A percentile compares a stretch with the other conserved stretches of the same genome.
phyloP scores from a whole-genome alignment of 2,113 vertebrate species.

The Tetraodon nigroviridis region DNA sequence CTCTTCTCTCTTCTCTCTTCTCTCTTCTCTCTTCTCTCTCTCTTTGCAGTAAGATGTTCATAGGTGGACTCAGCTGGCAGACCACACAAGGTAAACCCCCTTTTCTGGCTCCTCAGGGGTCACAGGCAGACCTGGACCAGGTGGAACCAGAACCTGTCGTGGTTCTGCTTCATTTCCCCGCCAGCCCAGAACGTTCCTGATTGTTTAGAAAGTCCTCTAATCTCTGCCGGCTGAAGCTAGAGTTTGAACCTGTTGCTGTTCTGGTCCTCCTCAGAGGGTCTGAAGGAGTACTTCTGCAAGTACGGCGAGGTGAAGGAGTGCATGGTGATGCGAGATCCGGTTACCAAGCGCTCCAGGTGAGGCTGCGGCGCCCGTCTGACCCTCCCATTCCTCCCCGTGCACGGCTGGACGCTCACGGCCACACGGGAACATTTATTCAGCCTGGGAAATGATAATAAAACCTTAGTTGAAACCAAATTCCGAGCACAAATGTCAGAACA shows the following conservation, averaged over 20 bases:
- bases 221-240: too few species aligned
- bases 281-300: constrained; percentile 99
- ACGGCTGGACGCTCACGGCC: too few species aligned
- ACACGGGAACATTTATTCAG: not conserved
- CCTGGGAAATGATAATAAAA: too few species aligned
- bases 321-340: constrained; percentile 99
- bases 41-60: constrained; percentile 91
- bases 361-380: constrained; percentile 73
- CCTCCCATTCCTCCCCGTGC: constrained; percentile 55
- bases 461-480: too few species aligned
- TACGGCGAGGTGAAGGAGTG: constrained; percentile 99
- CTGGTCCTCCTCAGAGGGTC: constrained; percentile 80
- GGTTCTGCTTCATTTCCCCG: too few species aligned
- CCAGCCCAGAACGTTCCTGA: not conserved
- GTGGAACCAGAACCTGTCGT: too few species aligned
- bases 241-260: not conserved
- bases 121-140: not conserved
- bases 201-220: not conserved
- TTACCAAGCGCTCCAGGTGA: constrained; percentile 99
- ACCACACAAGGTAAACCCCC: constrained; percentile 88
- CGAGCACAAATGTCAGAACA: too few species aligned
- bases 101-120: constrained; percentile 1
- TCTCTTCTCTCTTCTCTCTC: too few species aligned
- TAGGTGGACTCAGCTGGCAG: constrained; percentile 95
- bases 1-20: constrained; percentile 8